Base-by-base conservation (phyloP, 30 jellyfish, hydroid and myxozoan species). In the Turritopsis rubra region DNA sequence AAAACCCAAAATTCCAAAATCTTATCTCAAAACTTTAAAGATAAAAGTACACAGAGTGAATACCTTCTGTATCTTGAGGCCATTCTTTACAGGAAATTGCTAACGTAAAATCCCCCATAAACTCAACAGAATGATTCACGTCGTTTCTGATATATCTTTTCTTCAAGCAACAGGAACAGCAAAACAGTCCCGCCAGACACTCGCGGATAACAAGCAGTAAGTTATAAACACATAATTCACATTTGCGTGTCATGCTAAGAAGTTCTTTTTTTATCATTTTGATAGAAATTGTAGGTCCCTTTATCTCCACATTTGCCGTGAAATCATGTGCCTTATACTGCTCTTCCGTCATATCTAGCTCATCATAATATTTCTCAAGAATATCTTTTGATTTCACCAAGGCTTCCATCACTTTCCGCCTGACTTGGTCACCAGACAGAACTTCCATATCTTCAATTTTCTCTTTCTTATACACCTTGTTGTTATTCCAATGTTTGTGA, bases 21-120 rank as follows among this genome's bases (percentile, higher is more conserved):
- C n/a, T n/a, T n/a, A n/a, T n/a, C n/a, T n/a, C n/a, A n/a, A n/a
- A n/a, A n/a, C n/a, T n/a, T n/a, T n/a, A n/a, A n/a, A n/a, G n/a
- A n/a, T n/a, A n/a, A n/a, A n/a, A n/a, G n/a, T n/a, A n/a, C n/a
- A n/a, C n/a, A n/a, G n/a, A n/a, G n/a, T n/a, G n/a, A n/a, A 68
- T 68, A 68, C 77, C 77, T 68, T 23, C 77, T n/a, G 77, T 27
- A 68, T 68, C 77, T 8, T 7, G 31, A 22, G 77, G 77, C 77
- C 77, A 68, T 1, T 68, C 77, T 19, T 68, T 68, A 19, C 77
- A 68, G 9, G 77, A 16, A n/a, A 68, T 0, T 68, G 77, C 28
- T 19, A 68, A 68, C 28, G 77, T 68, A 27, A 68, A 68, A 68
- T 68, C 77, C 16, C 77, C 30, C 31, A n/a, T n/a, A 22, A 68